Conservation (phyloP, 2,113 vertebrate genomes). For the Oceanodroma tethys region DNA sequence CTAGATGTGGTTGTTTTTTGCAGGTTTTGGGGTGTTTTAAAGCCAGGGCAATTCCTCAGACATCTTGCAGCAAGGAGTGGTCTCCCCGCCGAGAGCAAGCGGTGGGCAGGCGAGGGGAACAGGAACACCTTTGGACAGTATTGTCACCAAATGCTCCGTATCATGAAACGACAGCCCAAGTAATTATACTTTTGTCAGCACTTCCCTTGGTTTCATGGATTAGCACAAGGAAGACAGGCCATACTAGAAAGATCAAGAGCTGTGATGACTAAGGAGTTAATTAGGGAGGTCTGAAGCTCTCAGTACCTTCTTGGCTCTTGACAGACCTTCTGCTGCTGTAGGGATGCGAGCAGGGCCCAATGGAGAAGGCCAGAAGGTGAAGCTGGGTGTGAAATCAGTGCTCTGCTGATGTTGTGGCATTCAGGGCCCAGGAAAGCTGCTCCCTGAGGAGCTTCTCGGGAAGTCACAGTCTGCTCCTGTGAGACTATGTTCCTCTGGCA, state of each 20-base stretch:
- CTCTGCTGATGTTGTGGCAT: not conserved
- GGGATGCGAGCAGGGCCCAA: not conserved
- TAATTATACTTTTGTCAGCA: conserved; percentile 21
- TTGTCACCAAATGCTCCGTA: not conserved
- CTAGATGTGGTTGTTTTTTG: not conserved
- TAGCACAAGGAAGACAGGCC: conserved; percentile 14
- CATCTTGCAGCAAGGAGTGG: not conserved
- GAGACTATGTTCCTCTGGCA: not conserved
- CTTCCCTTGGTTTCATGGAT: conserved; percentile 19
- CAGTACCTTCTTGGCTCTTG: not conserved
- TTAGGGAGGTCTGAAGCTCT: not conserved
- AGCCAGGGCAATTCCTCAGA: not conserved
- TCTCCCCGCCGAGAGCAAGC: not conserved
- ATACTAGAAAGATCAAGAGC: conserved; percentile 32
- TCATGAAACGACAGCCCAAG: not conserved
- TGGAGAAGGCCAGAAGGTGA: not conserved
- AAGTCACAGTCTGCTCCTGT: not conserved
- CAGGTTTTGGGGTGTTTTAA: not conserved
- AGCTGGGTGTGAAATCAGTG: not conserved
- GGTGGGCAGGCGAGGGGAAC: not conserved
- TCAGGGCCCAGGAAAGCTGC: not conserved
- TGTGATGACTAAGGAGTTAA: conserved; percentile 20
- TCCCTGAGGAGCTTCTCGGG: not conserved
- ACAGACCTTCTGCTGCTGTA: not conserved
- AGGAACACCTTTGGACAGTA: not conserved